Base-by-base conservation (phyloP, 1,140 invertebrate species). In the Megalonaias nervosa region DNA sequence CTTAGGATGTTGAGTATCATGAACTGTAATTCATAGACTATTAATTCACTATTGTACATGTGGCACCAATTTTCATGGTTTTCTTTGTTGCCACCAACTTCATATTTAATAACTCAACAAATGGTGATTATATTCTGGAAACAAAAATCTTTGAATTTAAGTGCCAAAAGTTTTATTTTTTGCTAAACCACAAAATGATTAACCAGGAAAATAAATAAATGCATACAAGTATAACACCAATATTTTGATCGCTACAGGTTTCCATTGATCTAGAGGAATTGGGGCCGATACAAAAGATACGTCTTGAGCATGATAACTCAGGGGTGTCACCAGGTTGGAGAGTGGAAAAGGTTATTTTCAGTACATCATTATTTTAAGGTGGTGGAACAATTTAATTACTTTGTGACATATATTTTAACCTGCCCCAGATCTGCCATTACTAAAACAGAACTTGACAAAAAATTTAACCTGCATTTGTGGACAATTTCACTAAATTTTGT, bases 221-320 rank as follows among this genome's bases (percentile, higher is more conserved):
- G 1, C 13, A 64, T 26, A 6, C 60, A 62, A n/a, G 5, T 62
- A 19, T 62, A 12, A 62, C 6, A 9, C 6, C 6, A 11, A 71
- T 64, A 19, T 64, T 58, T 74, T 38, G 12, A 19, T 71, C 14
- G 69, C 59, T 79, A 55, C 75, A 89, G 87, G 81, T 89, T 23
- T 75, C 68, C 19, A 21, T 89, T 38, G 81, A 88, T 65, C 82
- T 83, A 55, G 81, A 83, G 60, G 82, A 83, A 31, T 70, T 89
- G 64, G 88, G 88, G 31, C 81, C 85, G 67, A 81, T 89, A 58
- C 81, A 77, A 70, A 90, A 90, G 74, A 85, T 90, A 16, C 76
- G 89, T 38, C 75, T 90, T 19, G 81, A 88, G 67, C 88, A 89
- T 75, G 85, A 88, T 71, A 84, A 88, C 76, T 67, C 74, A 26